Conservation (phyloP, 2,888 invertebrate genomes). For the Diarsia brunnea region DNA sequence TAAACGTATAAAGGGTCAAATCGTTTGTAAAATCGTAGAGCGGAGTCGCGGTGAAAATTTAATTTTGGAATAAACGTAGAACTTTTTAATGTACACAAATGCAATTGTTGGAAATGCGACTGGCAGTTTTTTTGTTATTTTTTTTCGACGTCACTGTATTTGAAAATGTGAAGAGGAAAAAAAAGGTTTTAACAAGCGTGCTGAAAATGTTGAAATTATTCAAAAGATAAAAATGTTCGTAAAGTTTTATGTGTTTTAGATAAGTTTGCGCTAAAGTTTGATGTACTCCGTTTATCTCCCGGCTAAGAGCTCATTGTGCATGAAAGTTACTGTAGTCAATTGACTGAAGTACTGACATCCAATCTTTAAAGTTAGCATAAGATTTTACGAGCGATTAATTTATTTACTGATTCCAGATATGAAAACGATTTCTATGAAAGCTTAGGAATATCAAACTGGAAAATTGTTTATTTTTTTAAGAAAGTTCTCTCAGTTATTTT, state of each 20-base stretch:
- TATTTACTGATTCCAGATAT: not conserved
- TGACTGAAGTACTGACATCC: not conserved
- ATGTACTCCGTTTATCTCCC: slow-evolving; percentile 20
- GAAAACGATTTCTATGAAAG: not conserved
- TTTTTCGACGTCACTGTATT: not conserved
- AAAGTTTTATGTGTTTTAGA: slow-evolving; percentile 42
- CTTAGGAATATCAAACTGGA: fast-evolving
- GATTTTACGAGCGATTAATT: not conserved
- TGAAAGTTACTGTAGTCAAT: not conserved
- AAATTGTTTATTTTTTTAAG: not conserved
- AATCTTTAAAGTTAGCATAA: slow-evolving; percentile 5
- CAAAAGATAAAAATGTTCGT: slow-evolving; percentile 31
- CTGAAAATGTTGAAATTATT: slow-evolving; percentile 36
- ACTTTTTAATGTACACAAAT: slow-evolving; percentile 31
- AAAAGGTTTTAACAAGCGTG: not conserved
- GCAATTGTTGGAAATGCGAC: slow-evolving; percentile 24
- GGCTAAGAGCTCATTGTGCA: not conserved
- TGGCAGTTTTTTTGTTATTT: not conserved
- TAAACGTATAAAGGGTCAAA: slow-evolving; percentile 51
- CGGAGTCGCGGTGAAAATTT: slow-evolving; percentile 28
- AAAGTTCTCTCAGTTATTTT: not conserved
- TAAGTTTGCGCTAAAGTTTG: slow-evolving; percentile 28
- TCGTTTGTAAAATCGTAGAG: slow-evolving; percentile 49
- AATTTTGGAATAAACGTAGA: slow-evolving; percentile 44
- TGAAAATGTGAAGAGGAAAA: slow-evolving; percentile 1